Evolutionary conservation across 2,797 vertebrate species (phyloP).

Genomic region (Eospalax fontanierii): DNA sequence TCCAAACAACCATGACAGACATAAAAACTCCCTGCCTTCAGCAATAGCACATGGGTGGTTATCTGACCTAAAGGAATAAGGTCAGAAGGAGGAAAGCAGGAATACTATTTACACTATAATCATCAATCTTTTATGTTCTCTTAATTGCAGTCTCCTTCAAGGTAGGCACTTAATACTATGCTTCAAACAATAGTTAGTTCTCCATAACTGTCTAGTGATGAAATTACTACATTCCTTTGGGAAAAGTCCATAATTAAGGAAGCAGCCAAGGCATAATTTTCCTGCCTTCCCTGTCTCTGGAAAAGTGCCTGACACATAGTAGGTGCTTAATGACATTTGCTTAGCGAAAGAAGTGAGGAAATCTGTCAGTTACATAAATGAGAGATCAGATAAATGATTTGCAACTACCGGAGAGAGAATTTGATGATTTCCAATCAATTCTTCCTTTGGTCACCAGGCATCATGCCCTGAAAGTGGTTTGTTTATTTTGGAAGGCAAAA

Average conservation of each 20-base stretch:
- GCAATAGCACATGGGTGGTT: too few species aligned
- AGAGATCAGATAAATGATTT: conserved; percentile 41
- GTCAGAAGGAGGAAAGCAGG: background rate
- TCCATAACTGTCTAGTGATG: background rate
- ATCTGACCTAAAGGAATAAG: background rate
- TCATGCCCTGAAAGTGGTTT: conserved; percentile 67
- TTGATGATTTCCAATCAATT: conserved; percentile 21
- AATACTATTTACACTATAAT: background rate
- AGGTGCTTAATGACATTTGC: background rate
- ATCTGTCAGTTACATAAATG: background rate
- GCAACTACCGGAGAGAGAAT: conserved; percentile 29
- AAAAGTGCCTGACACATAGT: background rate
- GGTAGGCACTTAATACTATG: background rate
- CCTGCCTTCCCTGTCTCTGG: background rate
- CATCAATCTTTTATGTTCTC: background rate
- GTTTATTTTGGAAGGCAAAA: conserved; percentile 79
- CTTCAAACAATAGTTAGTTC: background rate
- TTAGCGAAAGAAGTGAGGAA: conserved; percentile 9
- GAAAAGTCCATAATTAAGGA: background rate
- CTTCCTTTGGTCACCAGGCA: conserved; percentile 35
- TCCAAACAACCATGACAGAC: background rate
- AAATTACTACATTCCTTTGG: background rate
- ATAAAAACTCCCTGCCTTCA: background rate
- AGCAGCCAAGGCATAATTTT: too few species aligned
- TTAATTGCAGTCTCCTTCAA: background rate